Percentiles rank a stretch among this genome's conserved stretches.
These are phyloP conservation scores for Augochlora pura DNA, from an alignment of 1,140 invertebrate genomes.

Conservation along the genomic window DNA sequence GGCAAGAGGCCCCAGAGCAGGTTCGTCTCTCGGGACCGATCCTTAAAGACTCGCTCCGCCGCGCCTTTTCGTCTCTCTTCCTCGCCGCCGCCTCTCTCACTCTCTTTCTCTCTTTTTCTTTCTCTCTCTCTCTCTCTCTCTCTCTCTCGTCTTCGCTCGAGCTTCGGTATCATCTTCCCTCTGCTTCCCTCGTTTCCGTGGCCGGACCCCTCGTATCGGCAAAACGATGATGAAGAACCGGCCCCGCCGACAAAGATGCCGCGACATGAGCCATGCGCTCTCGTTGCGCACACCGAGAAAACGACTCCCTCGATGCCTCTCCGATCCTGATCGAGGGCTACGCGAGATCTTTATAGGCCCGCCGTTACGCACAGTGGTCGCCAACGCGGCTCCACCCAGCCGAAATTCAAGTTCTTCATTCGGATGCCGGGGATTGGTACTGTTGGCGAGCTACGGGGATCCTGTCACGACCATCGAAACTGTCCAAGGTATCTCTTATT, in stretches of 20 bases:
- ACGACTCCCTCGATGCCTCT: constrained; percentile 52
- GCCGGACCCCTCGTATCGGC: constrained; percentile 66
- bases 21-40: constrained; percentile 64
- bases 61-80: not conserved
- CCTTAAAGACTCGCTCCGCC: constrained; percentile 44
- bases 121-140: not conserved
- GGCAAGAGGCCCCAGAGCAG: constrained; percentile 67
- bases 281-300: constrained; percentile 48
- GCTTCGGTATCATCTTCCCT: constrained; percentile 18
- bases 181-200: constrained; percentile 20
- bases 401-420: too few species aligned
- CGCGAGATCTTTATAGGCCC: constrained; percentile 66
- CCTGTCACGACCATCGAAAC: too few species aligned
- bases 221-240: constrained; percentile 75
- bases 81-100: constrained; percentile 2
- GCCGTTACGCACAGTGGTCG: constrained; percentile 28
- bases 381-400: too few species aligned
- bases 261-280: constrained; percentile 71
- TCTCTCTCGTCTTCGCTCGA: not conserved
- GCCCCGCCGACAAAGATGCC: constrained; percentile 74
- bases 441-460: too few species aligned
- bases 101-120: not conserved
- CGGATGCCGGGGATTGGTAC: too few species aligned
- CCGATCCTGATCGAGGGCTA: constrained; percentile 51
- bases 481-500: too few species aligned